Conservation (phyloP, 2,888 invertebrate species). For the Agrenia bidenticulata region DNA sequence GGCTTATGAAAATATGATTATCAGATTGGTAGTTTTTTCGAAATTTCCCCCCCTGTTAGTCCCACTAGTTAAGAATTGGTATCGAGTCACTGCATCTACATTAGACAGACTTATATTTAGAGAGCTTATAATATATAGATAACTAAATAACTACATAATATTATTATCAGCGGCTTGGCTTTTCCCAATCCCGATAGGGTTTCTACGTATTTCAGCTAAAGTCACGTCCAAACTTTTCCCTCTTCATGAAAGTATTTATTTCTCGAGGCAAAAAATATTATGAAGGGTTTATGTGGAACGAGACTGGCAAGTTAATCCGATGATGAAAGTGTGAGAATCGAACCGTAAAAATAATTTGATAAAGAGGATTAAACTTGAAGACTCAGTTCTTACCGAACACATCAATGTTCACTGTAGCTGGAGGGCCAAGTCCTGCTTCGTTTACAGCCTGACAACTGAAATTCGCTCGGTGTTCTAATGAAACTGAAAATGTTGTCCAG, state of each 20-base stretch:
- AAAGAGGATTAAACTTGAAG: conserved; percentile 21
- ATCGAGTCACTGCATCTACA: no score
- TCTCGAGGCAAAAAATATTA: conserved; percentile 27
- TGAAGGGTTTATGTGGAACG: conserved; percentile 17
- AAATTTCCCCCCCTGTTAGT: no score
- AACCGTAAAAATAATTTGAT: conserved; percentile 47
- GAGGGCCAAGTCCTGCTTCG: conserved; percentile 75
- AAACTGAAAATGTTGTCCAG: conserved; percentile 79
- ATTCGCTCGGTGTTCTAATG: conserved; percentile 80
- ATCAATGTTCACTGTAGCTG: conserved; percentile 68
- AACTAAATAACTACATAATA: no score
- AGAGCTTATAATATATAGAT: no score
- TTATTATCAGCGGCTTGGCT: no score
- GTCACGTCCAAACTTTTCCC: not conserved
- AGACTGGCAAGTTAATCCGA: conserved; percentile 23
- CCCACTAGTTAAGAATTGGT: no score
- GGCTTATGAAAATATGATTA: no score
- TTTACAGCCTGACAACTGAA: conserved; percentile 86
- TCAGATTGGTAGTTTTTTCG: no score
- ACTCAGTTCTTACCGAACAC: conserved; percentile 64
- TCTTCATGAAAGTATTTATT: conserved; percentile 7
- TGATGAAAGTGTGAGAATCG: conserved; percentile 22
- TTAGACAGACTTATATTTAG: no score
- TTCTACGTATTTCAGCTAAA: no score
- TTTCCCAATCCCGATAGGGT: no score